Base-by-base conservation (phyloP, 2,113 vertebrate genomes). In the Pelvicachromis taeniatus region DNA sequence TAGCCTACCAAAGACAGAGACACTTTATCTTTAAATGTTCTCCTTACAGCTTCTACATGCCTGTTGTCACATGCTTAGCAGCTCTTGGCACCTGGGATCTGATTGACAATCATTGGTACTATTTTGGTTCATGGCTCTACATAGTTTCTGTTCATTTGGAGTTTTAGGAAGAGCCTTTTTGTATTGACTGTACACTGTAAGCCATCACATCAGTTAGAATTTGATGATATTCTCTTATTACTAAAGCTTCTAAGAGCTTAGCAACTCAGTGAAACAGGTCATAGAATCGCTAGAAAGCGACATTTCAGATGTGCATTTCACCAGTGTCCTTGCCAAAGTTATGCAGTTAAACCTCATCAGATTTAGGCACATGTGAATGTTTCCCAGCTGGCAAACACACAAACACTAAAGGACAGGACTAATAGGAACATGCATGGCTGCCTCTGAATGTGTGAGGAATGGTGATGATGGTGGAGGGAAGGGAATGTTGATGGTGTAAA, bases 341-440 rank as follows among this genome's bases (percentile, higher is more conserved):
- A 4, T 21, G 1, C 38, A 79, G 16, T 80, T 9, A 29, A 26
- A 48, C 53, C 26, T 53, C 73, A 53, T 77, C 26, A 80, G 78
- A 87, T 88, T 55, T 1, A 65, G 50, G 58, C 53, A 89, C 68
- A 84, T 85, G 79, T 23, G 73, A 31, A 78, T 77, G 79, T 84
- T 83, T 82, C 55, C 68, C 81, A 82, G 55, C 68, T 75, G 83
- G 42, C 68, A 78, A 68, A 78, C 29, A 78, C 29, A 83, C 84
- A 89, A 23, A 89, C 73, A 86, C 56, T 45, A 52, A 87, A 88
- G 54, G 48, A 79, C 12, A 85, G 78, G 59, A 38, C 77, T 56
- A 53, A 85, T 5, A 50, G 85, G 23, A 55, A 63, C 80, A 88
- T 58, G 80, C 83, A 83, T 50, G 45, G 52, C 3, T 80, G 78